Percentiles rank a stretch among this genome's conserved stretches.
phyloP scores from a whole-genome alignment of 2,888 invertebrate genomes.

The Pandemis heparana region DNA sequence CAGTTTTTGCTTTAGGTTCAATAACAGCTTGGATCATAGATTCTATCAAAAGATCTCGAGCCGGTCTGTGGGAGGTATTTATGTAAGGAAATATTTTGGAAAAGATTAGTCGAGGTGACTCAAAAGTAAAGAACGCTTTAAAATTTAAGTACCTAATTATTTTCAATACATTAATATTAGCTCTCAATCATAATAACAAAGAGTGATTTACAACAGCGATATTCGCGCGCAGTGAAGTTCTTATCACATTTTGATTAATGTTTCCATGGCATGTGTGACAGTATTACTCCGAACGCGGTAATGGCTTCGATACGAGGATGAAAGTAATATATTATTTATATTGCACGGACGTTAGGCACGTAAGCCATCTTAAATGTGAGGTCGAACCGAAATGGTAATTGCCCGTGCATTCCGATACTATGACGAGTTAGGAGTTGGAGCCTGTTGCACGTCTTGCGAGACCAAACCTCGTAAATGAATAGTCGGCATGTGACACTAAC shows the following conservation, averaged over 20 bases:
- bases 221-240: slow-evolving; percentile 69
- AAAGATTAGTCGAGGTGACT: background rate
- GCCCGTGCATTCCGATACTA: slow-evolving; percentile 33
- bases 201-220: slow-evolving; percentile 72
- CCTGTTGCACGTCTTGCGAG: background rate
- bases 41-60: too few relatives aligned
- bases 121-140: background rate
- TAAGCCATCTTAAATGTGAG: slow-evolving; percentile 29
- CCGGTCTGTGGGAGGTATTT: too few relatives aligned
- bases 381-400: slow-evolving; percentile 21
- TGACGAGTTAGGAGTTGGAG: slow-evolving; percentile 23
- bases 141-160: background rate
- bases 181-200: slow-evolving; percentile 57
- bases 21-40: too few relatives aligned
- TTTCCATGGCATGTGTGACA: slow-evolving; percentile 68
- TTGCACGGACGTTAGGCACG: slow-evolving; percentile 28
- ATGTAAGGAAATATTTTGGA: too few relatives aligned
- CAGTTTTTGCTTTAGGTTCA: too few relatives aligned
- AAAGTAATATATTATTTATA: slow-evolving; percentile 44
- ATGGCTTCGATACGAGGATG: slow-evolving; percentile 43
- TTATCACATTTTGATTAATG: slow-evolving; percentile 79
- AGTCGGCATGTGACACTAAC: slow-evolving; percentile 7
- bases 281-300: slow-evolving; percentile 51
- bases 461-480: slow-evolving; percentile 14
- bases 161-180: slow-evolving; percentile 18